phyloP scores from a whole-genome alignment of 2,888 invertebrate species.

The Eristalinus aeneus region DNA sequence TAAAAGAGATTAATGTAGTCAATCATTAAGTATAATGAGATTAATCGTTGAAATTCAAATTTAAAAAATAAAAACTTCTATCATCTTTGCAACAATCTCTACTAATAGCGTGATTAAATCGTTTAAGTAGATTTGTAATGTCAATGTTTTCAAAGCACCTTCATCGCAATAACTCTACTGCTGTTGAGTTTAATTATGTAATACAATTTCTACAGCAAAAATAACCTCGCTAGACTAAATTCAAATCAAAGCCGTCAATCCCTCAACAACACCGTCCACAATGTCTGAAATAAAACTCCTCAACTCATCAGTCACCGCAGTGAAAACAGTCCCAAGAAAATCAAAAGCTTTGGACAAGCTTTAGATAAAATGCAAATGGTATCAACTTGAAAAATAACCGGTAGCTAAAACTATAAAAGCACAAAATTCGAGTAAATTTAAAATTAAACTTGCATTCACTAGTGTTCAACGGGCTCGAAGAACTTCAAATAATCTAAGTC shows the following conservation, averaged over 20 bases:
- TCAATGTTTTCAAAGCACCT: background rate
- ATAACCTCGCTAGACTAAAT: background rate
- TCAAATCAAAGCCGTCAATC: background rate
- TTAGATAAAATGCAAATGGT: background rate
- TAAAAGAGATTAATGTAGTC: too few relatives aligned
- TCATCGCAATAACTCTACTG: background rate
- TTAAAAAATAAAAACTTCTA: too few relatives aligned
- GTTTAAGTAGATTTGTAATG: too few relatives aligned
- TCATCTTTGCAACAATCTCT: too few relatives aligned
- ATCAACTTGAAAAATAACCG: background rate
- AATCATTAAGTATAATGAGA: too few relatives aligned
- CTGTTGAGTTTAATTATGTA: background rate
- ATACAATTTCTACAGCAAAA: background rate
- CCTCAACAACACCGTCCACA: background rate
- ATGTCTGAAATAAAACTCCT: too few relatives aligned
- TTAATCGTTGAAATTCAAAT: too few relatives aligned
- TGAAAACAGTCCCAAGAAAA: background rate
- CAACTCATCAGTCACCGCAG: background rate
- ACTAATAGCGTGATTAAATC: too few relatives aligned
- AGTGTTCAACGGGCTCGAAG: slow-evolving; percentile 5
- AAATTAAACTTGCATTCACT: slow-evolving; percentile 26
- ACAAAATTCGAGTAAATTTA: slow-evolving; percentile 10
- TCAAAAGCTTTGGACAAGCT: background rate
- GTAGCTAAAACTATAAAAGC: background rate
- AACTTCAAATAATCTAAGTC: slow-evolving; percentile 62